phyloP scores from a whole-genome alignment of 2,888 invertebrate species.

The Macaria liturata region DNA sequence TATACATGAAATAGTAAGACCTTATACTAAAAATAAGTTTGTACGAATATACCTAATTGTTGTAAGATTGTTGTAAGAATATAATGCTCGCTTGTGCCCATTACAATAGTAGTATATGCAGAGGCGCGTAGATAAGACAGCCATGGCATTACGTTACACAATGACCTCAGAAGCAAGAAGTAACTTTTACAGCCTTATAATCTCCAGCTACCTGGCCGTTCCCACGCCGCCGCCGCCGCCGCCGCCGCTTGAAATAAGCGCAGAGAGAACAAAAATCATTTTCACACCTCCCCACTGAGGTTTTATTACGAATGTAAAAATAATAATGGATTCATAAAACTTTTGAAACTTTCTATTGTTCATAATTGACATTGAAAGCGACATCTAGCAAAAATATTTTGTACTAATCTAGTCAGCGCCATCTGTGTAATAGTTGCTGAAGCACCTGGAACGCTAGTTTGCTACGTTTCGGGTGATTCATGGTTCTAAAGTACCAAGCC shows the following conservation, averaged over 20 bases:
- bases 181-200: slow-evolving; percentile 22
- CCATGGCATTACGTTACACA: slow-evolving; percentile 3
- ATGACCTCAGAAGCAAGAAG: slow-evolving; percentile 15
- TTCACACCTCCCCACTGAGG: slow-evolving; percentile 80
- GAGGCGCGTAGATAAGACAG: no score
- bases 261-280: slow-evolving; percentile 73
- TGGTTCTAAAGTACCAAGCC: neutral
- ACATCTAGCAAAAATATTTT: slow-evolving; percentile 50
- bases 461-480: neutral
- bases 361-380: slow-evolving; percentile 41
- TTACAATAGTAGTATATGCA: no score
- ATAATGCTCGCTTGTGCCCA: no score
- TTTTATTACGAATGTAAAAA: slow-evolving; percentile 70
- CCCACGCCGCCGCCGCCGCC: slow-evolving; percentile 64
- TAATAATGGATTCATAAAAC: slow-evolving; percentile 64
- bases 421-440: slow-evolving; percentile 36
- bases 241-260: slow-evolving; percentile 51
- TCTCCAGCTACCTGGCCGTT: slow-evolving; percentile 57
- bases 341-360: slow-evolving; percentile 55
- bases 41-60: no score
- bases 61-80: no score
- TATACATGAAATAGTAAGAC: no score
- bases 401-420: slow-evolving; percentile 57
- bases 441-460: neutral
- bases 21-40: no score